A percentile compares a stretch with the other conserved stretches of the same genome.
These are phyloP conservation scores for Pocillopora grandis DNA, from an alignment of 92 coral and sea anemone species.

Conservation along the genomic window DNA sequence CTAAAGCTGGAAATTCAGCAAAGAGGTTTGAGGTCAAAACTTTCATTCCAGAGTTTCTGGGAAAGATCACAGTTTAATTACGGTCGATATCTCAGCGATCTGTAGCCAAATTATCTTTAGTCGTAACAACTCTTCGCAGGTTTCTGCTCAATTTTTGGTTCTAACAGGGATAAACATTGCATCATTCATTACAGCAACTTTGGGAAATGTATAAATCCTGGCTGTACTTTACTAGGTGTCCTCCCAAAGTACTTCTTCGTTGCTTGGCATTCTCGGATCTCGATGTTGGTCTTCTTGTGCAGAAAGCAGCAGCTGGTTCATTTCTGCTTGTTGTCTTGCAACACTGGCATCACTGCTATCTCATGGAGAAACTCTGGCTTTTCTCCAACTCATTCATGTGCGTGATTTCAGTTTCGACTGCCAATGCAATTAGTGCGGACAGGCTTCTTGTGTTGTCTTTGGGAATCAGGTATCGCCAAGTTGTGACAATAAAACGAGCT, in stretches of 20 bases:
- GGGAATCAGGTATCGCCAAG: conserved; percentile 4
- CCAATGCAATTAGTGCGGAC: conserved; percentile 11
- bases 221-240: neutral
- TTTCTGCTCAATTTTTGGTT: neutral
- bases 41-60: no score
- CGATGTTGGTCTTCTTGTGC: conserved; percentile 36
- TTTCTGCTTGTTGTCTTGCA: neutral
- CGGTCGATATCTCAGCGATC: neutral
- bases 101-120: neutral
- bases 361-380: neutral
- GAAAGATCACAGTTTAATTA: neutral
- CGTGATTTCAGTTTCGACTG: neutral
- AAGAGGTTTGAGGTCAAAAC: no score
- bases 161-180: neutral
- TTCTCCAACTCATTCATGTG: neutral
- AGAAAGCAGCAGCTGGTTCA: neutral
- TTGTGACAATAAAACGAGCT: conserved; percentile 10
- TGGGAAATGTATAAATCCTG: conserved; percentile 2
- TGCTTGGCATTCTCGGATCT: conserved; percentile 47
- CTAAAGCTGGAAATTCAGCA: no score
- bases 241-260: conserved; percentile 17
- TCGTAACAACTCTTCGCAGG: neutral
- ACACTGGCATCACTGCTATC: neutral
- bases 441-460: conserved; percentile 13
- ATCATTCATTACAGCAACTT: conserved; percentile 4